These are phyloP conservation scores for Cerceris ruficornis DNA, from an alignment of 2,888 invertebrate genomes.

Conservation along the genomic window DNA sequence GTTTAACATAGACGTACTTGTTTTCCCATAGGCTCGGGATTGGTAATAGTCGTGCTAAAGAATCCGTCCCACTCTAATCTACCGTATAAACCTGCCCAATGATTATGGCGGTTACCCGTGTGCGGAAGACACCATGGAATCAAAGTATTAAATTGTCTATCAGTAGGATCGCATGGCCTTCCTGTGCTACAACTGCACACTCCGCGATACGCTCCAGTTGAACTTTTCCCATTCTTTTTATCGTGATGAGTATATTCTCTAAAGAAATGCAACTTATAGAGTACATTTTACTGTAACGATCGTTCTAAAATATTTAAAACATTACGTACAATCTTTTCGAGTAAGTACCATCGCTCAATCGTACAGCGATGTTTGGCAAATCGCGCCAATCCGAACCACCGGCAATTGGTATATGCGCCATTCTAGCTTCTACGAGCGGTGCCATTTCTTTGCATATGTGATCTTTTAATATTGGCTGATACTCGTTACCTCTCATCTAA, in stretches of 20 bases:
- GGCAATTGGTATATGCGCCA: conserved; percentile 88
- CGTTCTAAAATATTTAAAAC: not conserved
- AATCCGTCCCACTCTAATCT: conserved; percentile 92
- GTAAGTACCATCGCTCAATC: conserved; percentile 87
- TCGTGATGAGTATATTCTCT: conserved; percentile 84
- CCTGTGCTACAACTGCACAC: conserved; percentile 90
- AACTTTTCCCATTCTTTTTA: conserved; percentile 82
- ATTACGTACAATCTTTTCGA: conserved; percentile 84
- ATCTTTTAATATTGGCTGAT: conserved; percentile 85
- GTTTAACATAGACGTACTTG: conserved; percentile 82
- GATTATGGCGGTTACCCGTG: conserved; percentile 92
- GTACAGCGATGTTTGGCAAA: conserved; percentile 89
- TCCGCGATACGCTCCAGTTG: conserved; percentile 84
- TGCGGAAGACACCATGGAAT: conserved; percentile 95
- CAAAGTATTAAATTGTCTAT: conserved; percentile 91
- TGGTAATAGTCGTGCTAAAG: conserved; percentile 92
- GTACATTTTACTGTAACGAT: not conserved
- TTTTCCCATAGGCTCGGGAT: conserved; percentile 96
- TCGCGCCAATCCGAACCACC: conserved; percentile 94
- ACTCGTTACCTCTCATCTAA: conserved; percentile 85
- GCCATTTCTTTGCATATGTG: conserved; percentile 94
- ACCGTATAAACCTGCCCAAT: conserved; percentile 94
- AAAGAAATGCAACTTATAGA: conserved; percentile 81
- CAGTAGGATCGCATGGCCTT: conserved; percentile 86
- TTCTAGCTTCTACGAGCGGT: conserved; percentile 89